Evolutionary conservation across 2,888 invertebrate genomes (phyloP).

Genomic region (Plebejus anna): DNA sequence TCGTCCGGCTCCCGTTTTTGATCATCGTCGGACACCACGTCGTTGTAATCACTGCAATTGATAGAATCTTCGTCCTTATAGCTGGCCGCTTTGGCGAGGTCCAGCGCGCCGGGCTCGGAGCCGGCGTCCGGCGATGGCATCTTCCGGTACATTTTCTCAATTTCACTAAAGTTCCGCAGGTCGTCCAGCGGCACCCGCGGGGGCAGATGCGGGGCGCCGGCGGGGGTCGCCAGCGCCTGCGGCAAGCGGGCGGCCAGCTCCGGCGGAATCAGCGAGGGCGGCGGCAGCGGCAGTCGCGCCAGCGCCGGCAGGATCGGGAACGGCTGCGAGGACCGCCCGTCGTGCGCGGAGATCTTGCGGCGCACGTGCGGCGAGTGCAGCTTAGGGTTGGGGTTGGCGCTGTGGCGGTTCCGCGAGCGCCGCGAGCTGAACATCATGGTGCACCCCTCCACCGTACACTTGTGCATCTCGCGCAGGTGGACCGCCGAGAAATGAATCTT

Average conservation of each 20-base stretch:
- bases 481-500: constrained; percentile 99
- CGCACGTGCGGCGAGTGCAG: constrained; percentile 96
- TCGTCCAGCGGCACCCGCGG: constrained; percentile 73
- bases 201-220: constrained; percentile 72
- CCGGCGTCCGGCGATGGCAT: constrained; percentile 60
- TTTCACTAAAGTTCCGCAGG: constrained; percentile 76
- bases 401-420: constrained; percentile 95
- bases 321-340: constrained; percentile 92
- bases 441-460: constrained; percentile 98
- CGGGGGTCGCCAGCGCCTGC: constrained; percentile 52
- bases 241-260: constrained; percentile 74
- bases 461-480: constrained; percentile 98
- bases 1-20: constrained; percentile 52
- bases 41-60: constrained; percentile 65
- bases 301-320: constrained; percentile 86
- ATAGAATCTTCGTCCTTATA: constrained; percentile 59
- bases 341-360: constrained; percentile 95
- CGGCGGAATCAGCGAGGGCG: constrained; percentile 83
- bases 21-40: constrained; percentile 62
- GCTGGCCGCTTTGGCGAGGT: constrained; percentile 57
- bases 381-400: constrained; percentile 98
- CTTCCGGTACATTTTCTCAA: constrained; percentile 75
- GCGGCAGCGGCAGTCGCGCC: constrained; percentile 85
- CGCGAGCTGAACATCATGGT: constrained; percentile 99
- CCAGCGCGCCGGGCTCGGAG: constrained; percentile 54